Evolutionary conservation across 2,888 invertebrate species (phyloP).

Genomic region (Ennomos quercinarius): DNA sequence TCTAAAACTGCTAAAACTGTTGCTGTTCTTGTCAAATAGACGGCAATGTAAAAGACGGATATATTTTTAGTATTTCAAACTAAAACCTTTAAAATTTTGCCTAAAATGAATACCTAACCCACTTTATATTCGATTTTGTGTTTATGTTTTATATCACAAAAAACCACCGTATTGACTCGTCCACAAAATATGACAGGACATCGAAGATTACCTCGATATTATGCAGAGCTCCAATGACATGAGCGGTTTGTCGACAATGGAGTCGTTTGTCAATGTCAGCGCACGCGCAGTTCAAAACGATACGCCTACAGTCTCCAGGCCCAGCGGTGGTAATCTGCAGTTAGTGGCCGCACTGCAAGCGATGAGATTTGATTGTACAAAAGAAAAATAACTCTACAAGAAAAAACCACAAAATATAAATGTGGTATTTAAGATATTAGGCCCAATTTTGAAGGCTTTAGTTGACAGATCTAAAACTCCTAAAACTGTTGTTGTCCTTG

Average conservation of each 20-base stretch:
- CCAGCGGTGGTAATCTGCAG: constrained; percentile 6
- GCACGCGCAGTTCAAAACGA: constrained; percentile 37
- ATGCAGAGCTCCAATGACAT: constrained; percentile 37
- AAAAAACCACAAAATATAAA: no score
- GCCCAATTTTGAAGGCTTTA: no score
- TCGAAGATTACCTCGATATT: constrained; percentile 22
- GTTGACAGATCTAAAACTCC: no score
- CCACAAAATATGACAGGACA: constrained; percentile 13
- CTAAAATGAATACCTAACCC: no score
- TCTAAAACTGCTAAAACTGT: no score
- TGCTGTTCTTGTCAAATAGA: no score
- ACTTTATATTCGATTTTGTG: not conserved
- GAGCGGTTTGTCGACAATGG: constrained; percentile 55
- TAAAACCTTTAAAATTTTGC: no score
- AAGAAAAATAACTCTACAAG: not conserved
- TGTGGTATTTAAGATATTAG: no score
- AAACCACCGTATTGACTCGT: not conserved
- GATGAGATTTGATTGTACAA: constrained; percentile 1
- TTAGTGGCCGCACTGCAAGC: constrained; percentile 15
- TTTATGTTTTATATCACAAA: constrained; percentile 10
- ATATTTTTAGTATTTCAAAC: no score
- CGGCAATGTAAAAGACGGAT: no score
- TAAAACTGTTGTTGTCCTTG: no score
- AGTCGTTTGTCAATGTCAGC: constrained; percentile 50
- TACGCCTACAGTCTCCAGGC: constrained; percentile 13